phyloP scores from a whole-genome alignment of 1,140 invertebrate genomes.

The Dendrolimus kikuchii region DNA sequence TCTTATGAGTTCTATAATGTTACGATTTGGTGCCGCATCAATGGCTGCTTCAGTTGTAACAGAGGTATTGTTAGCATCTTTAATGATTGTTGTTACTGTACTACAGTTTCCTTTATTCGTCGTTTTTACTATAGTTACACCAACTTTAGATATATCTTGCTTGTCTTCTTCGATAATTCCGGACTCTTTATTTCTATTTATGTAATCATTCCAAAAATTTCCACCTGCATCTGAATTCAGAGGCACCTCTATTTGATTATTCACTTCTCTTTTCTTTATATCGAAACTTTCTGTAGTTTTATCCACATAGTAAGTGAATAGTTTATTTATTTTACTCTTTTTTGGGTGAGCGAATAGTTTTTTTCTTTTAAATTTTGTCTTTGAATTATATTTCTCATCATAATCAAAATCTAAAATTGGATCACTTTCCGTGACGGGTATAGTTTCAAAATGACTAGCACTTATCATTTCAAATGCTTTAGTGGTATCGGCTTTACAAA shows the following conservation, averaged over 20 bases:
- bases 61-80: too few species aligned
- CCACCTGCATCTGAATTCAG: conserved; percentile 23
- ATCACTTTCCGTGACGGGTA: background rate
- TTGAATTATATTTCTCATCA: conserved; percentile 6
- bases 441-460: background rate
- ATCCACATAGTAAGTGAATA: conserved; percentile 3
- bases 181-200: conserved; percentile 12
- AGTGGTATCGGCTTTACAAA: conserved; percentile 27
- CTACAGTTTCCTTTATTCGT: too few species aligned
- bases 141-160: background rate
- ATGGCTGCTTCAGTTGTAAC: too few species aligned
- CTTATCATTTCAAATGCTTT: background rate
- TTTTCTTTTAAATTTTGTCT: conserved; percentile 21
- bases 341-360: conserved; percentile 11
- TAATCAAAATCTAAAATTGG: conserved; percentile 11
- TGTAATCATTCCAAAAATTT: conserved; percentile 27
- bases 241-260: conserved; percentile 18
- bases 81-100: too few species aligned
- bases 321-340: conserved; percentile 9
- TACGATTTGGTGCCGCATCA: too few species aligned
- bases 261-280: conserved; percentile 11
- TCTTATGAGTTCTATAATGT: too few species aligned
- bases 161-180: conserved; percentile 2
- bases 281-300: conserved; percentile 1
- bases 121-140: conserved; percentile 5